Evolutionary conservation across 2,797 vertebrate species (phyloP), one percentile per base, ranked within the genome.

Genomic region (Adelosebastes latens): DNA sequence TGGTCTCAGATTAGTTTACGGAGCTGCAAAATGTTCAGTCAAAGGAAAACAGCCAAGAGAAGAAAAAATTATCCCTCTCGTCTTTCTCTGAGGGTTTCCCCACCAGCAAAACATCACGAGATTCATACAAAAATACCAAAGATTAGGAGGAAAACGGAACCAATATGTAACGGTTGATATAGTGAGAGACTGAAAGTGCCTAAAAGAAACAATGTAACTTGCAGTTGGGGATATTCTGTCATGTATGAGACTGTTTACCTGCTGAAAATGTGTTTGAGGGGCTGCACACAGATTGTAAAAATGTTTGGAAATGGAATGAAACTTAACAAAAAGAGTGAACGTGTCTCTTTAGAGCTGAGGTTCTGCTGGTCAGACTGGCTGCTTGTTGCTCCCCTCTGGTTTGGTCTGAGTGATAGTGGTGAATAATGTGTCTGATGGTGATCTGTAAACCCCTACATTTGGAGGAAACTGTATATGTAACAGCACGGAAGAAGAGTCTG

Each of bases 1-100:
- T 95, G 93, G 92, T 95, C 89, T 93, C 86, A 88, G 84, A 82
- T 90, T 85, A 87, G 83, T 90, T 92, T 74, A 93, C 72, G 81
- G 88, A 93, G 81, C 87, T 92, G 88, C 81, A 87, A 89, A 88
- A 84, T 32, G 27, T 88, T 93, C 83, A 89, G 88, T 93, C 79
- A 85, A 86, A 71, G 39, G 62, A 86, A 81, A 83, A 88, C 61
- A 34, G 63, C 53, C 55, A 34, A 61, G 56, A 82, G 68, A 80
- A 52, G 25, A 75, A 46, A 25, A 34, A 14, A 67, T 58, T 62
- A 42, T 16, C 22, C 27, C 64, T 70, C 70, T 62, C 4, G 11
- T 76, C 31, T 80, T 53, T 72, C 39, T 73, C 46, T 32, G 60
- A 86, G 68, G 83, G 64, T 66, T 86, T 85, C 58, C 39, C 81